Conservation (phyloP, 2,888 invertebrate species). For the Muschampia plurimacula region DNA sequence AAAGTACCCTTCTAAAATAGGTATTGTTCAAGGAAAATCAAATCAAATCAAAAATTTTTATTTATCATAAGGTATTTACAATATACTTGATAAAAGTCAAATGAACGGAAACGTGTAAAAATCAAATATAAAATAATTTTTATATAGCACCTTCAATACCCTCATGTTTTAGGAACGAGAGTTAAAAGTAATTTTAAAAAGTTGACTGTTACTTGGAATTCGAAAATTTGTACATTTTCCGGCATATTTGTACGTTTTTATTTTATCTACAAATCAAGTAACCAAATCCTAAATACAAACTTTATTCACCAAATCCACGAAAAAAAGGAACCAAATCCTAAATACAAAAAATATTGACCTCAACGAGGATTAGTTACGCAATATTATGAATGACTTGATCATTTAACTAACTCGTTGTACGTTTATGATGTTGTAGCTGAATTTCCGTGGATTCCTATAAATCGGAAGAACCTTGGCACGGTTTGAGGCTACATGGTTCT, state of each 20-base stretch:
- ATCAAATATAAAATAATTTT: no score
- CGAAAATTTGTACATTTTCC: no score
- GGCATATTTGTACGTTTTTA: no score
- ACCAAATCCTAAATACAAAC: neutral
- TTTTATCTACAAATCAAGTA: neutral
- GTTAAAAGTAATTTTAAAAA: no score
- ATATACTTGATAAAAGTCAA: no score
- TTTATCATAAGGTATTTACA: no score
- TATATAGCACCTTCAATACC: no score
- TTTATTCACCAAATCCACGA: neutral
- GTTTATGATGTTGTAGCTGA: conserved; percentile 5
- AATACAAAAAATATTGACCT: conserved; percentile 9
- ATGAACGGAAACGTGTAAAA: no score
- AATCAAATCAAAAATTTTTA: no score
- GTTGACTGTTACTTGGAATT: no score
- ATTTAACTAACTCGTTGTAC: conserved; percentile 12
- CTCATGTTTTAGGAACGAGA: no score
- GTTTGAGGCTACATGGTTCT: conserved; percentile 26
- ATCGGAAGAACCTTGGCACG: conserved; percentile 35
- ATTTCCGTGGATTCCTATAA: conserved; percentile 27
- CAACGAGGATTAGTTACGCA: conserved; percentile 14
- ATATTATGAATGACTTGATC: conserved; percentile 8
- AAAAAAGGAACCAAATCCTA: no score
- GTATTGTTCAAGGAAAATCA: neutral
- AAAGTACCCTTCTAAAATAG: neutral